Base-by-base conservation (phyloP, 1,140 invertebrate genomes). In the Danaus plexippus region DNA sequence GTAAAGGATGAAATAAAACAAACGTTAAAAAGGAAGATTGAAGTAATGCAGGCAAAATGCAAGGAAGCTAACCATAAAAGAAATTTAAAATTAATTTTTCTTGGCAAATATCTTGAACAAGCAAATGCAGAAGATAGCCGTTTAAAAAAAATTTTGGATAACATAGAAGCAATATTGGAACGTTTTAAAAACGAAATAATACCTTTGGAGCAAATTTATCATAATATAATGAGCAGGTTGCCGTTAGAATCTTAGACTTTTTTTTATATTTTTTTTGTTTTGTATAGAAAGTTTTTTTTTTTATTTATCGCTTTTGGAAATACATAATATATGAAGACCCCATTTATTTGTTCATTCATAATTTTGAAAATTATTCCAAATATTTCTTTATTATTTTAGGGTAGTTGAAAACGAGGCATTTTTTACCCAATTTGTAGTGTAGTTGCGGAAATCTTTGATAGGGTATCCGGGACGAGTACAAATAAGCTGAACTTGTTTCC, bases 401-500 rank as follows among this genome's bases (percentile, higher is more conserved):
- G 22, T 55, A 15, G 48, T 48, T 46, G 58, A 49, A 60, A 60
- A 58, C 11, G 45, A 54, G 32, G 53, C 44, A 54, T 55, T 61
- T n/a, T 50, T 61, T 43, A 61, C 54, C 46, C 58, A 63, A 55
- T 66, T 57, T 50, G 47, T 50, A 59, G 57, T 61, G 50, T 64
- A 64, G 62, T 57, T 52, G 59, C 66, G 66, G 63, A 67, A 60
- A 67, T 62, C 63, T 64, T 62, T 63, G 62, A 60, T 60, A 57
- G 57, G 56, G 57, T 62, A 60, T 67, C 66, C 66, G 66, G 63
- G 62, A 64, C 61, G 65, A 55, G 64, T 57, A 73, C 66, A 71
- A 75, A 74, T 74, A 74, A 75, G 72, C 70, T 75, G 63, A 73
- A 70, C 67, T 67, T 63, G 71, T 69, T 77, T 77, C 75, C 72